Conservation (phyloP, 2,113 vertebrate species). For the Nanorana parkeri region DNA sequence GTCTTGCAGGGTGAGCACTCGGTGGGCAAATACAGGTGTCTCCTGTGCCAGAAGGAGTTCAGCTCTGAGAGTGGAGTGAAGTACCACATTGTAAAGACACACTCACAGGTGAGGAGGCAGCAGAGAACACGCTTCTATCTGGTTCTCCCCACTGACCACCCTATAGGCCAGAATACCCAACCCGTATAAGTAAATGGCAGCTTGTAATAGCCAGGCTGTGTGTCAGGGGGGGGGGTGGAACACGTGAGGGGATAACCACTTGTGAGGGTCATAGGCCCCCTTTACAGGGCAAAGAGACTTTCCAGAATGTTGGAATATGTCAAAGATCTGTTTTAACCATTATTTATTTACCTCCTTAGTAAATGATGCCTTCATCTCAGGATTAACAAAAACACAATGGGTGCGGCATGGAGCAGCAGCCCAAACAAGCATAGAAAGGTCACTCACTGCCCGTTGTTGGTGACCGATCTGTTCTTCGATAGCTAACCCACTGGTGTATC, state of each 20-base stretch:
- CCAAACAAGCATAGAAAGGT: too few species aligned
- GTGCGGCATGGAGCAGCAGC: too few species aligned
- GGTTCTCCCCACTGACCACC: not conserved
- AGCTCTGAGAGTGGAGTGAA: slow-evolving; percentile 97
- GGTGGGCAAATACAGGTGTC: slow-evolving; percentile 91
- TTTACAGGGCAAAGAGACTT: too few species aligned
- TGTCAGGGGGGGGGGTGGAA: accelerated
- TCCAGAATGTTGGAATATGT: too few species aligned
- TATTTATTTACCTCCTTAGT: too few species aligned
- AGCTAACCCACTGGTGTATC: too few species aligned
- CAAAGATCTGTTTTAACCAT: too few species aligned
- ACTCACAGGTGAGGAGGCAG: slow-evolving; percentile 89
- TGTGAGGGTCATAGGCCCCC: not conserved
- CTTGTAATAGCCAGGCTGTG: not conserved
- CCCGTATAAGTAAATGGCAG: not conserved
- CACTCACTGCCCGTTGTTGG: too few species aligned
- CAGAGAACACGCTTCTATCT: not conserved
- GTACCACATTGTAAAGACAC: slow-evolving; percentile 97
- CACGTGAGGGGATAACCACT: accelerated
- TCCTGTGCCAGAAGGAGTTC: slow-evolving; percentile 97
- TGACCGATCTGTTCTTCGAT: too few species aligned
- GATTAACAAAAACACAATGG: too few species aligned
- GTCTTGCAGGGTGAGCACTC: slow-evolving; percentile 83
- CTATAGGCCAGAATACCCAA: not conserved
- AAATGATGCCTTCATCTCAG: too few species aligned